These are phyloP conservation scores for Campaea margaritaria DNA, from an alignment of 2,888 invertebrate genomes.

Conservation along the genomic window DNA sequence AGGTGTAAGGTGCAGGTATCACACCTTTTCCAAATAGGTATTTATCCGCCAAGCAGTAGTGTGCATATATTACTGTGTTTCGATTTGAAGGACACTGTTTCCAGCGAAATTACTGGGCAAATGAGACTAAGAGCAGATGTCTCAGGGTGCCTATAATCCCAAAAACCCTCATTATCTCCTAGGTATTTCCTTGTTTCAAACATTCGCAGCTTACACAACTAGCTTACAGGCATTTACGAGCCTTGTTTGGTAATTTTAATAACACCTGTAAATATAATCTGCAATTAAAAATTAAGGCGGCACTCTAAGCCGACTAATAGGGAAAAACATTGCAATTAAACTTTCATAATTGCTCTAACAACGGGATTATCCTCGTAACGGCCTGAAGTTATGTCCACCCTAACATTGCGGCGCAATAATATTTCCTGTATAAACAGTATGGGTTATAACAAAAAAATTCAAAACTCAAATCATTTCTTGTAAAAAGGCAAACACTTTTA, in stretches of 20 bases:
- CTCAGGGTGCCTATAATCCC: no score
- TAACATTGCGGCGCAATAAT: conserved; percentile 18
- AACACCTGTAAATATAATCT: conserved; percentile 38
- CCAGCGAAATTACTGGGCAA: no score
- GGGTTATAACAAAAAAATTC: no score
- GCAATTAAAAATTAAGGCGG: conserved; percentile 37
- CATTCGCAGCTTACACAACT: neutral
- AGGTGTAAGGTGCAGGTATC: no score
- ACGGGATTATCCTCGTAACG: conserved; percentile 44
- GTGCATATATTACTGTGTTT: no score
- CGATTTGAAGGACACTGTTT: no score
- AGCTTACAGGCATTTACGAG: conserved; percentile 4
- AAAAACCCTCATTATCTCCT: no score
- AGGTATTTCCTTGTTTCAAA: no score
- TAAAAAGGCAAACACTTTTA: neutral
- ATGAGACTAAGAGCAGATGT: no score
- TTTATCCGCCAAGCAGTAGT: no score
- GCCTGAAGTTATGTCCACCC: conserved; percentile 43
- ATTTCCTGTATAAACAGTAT: conserved; percentile 4
- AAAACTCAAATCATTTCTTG: no score
- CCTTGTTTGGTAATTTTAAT: conserved; percentile 14
- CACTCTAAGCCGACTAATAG: conserved; percentile 34
- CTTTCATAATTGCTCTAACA: conserved; percentile 43
- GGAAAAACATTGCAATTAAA: conserved; percentile 44
- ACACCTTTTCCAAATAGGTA: no score